These are phyloP conservation scores for Chrosomus eos DNA, from an alignment of 2,797 vertebrate species.

Conservation along the genomic window DNA sequence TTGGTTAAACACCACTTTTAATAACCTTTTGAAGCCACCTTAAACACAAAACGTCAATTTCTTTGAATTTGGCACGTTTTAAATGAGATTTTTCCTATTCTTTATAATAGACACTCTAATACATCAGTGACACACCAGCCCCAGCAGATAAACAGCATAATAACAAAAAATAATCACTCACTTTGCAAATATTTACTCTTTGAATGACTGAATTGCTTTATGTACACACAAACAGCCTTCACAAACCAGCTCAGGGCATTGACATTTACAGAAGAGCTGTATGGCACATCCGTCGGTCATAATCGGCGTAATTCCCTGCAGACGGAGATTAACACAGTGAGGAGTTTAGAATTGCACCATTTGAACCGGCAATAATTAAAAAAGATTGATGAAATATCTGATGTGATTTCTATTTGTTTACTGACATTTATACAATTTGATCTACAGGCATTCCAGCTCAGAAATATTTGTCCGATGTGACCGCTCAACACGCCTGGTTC, in stretches of 20 bases:
- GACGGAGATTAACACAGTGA: slow-evolving; percentile 26
- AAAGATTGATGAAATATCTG: slow-evolving; percentile 37
- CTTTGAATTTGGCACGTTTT: background rate
- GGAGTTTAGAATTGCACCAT: slow-evolving; percentile 46
- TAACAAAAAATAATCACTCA: background rate
- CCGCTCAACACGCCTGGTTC: slow-evolving; percentile 43
- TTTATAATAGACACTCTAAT: background rate
- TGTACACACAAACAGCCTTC: slow-evolving; percentile 5
- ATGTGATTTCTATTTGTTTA: slow-evolving; percentile 57
- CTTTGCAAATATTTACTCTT: slow-evolving; percentile 16
- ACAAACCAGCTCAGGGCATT: slow-evolving; percentile 21
- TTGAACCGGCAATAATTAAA: slow-evolving; percentile 7
- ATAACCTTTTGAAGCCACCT: background rate
- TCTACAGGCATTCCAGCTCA: slow-evolving; percentile 19
- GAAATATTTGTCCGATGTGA: slow-evolving; percentile 53
- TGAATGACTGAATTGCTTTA: slow-evolving; percentile 1
- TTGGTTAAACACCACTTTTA: background rate
- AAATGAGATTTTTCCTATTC: no score
- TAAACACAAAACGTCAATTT: background rate
- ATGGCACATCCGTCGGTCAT: background rate
- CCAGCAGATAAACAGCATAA: background rate
- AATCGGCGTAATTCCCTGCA: background rate
- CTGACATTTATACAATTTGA: slow-evolving; percentile 60
- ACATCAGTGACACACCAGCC: background rate
- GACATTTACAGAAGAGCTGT: slow-evolving; percentile 40